A percentile compares a stretch with the other conserved stretches of the same genome.
Evolutionary conservation across 2,113 vertebrate species (phyloP).

Genomic region (Galemys pyrenaicus): DNA sequence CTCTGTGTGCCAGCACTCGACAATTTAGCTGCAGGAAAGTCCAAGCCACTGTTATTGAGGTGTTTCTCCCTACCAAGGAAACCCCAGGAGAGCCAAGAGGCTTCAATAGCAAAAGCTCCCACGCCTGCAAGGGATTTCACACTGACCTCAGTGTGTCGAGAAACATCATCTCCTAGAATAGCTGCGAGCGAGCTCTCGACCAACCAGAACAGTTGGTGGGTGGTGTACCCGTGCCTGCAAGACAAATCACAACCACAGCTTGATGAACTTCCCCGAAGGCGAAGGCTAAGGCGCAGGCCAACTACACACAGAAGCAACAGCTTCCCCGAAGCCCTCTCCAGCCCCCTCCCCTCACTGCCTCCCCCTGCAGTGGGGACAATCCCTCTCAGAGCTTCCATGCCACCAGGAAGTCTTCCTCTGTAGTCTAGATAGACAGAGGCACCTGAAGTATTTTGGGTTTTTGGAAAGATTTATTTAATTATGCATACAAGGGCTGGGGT

Average conservation of each 20-base stretch:
- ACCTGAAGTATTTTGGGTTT: no score
- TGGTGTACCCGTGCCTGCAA: background rate
- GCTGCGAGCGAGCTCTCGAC: background rate
- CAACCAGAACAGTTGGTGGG: no score
- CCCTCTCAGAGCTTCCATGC: background rate
- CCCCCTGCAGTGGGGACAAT: background rate
- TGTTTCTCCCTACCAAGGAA: slow-evolving; percentile 40
- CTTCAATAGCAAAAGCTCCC: slow-evolving; percentile 20
- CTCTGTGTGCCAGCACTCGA: background rate
- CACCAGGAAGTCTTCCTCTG: background rate
- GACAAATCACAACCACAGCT: no score
- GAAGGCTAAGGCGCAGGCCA: no score
- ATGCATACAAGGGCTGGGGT: no score
- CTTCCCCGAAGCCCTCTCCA: background rate
- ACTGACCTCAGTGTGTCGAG: background rate
- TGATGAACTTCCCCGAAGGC: background rate
- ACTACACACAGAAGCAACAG: background rate
- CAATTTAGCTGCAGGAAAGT: background rate
- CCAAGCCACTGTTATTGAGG: background rate
- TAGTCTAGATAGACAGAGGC: background rate
- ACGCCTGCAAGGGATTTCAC: background rate
- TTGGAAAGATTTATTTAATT: no score
- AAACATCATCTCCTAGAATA: background rate
- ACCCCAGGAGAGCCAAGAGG: slow-evolving; percentile 55
- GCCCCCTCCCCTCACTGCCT: no score